Percentiles rank a stretch among this genome's conserved stretches.
These are phyloP conservation scores for Rhinopithecus roxellana DNA, from an alignment of 2,113 vertebrate genomes.

Conservation along the genomic window DNA sequence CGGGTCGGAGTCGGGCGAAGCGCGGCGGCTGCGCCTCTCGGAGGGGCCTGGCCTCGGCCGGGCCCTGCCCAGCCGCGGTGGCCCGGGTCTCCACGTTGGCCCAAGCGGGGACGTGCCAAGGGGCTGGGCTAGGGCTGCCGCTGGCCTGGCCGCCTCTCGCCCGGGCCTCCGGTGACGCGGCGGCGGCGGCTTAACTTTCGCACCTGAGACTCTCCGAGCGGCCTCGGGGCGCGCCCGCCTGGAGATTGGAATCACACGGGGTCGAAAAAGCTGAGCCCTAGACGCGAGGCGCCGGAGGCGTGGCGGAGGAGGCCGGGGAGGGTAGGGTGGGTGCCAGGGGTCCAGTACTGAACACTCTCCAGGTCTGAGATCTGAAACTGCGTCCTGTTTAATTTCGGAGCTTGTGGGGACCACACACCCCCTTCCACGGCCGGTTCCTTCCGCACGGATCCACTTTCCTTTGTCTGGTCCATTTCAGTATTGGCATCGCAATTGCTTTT, in stretches of 20 bases:
- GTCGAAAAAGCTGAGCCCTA: background rate
- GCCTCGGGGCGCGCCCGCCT: background rate
- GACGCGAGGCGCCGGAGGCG: background rate
- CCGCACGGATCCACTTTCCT: background rate
- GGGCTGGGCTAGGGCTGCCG: background rate
- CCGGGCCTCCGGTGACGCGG: background rate
- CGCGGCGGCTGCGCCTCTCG: background rate
- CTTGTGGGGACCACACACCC: background rate
- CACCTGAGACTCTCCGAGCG: background rate
- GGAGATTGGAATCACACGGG: background rate
- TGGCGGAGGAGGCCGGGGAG: background rate
- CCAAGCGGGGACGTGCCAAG: background rate
- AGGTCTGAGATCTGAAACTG: background rate
- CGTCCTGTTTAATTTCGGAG: accelerated
- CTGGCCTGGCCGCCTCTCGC: background rate
- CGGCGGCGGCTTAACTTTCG: background rate
- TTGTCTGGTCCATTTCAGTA: conserved; percentile 56
- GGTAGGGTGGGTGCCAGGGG: background rate
- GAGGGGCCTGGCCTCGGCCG: accelerated
- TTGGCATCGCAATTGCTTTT: background rate
- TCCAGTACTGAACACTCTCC: accelerated
- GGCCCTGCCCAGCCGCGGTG: background rate
- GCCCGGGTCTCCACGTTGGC: background rate
- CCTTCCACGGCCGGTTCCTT: accelerated
- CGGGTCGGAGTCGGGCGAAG: background rate